Conservation (phyloP, 2,797 vertebrate genomes). For the Alauda arvensis region DNA sequence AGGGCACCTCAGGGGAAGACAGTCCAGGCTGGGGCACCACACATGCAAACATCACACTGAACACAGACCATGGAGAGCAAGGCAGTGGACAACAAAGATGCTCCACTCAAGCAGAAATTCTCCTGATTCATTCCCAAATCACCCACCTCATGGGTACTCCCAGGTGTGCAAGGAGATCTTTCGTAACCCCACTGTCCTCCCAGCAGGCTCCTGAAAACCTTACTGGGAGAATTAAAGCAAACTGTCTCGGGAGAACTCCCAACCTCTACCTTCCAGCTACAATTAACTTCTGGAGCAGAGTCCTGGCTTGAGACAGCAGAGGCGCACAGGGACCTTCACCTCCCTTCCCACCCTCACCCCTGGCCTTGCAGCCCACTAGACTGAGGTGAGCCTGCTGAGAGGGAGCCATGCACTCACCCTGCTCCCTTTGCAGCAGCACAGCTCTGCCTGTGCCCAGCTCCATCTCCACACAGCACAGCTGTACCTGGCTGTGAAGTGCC, state of each 20-base stretch:
- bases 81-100: background rate
- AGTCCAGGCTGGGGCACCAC: background rate
- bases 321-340: background rate
- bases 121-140: background rate
- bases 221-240: background rate
- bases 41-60: background rate
- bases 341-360: background rate
- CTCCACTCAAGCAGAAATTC: background rate
- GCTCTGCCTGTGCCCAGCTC: background rate
- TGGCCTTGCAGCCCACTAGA: background rate
- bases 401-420: background rate
- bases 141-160: background rate
- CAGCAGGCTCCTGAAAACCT: background rate
- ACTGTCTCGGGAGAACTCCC: background rate
- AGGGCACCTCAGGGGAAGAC: background rate
- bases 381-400: background rate
- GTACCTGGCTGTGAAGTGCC: accelerated
- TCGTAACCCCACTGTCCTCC: background rate
- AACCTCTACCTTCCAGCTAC: background rate
- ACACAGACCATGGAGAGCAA: background rate
- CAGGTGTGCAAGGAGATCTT: background rate
- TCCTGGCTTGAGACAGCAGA: background rate
- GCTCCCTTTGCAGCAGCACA: background rate
- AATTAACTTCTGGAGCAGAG: slow-evolving; percentile 9
- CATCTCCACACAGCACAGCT: background rate